Percentiles rank a stretch among this genome's conserved stretches.
Evolutionary conservation across 2,797 vertebrate species (phyloP).

Genomic region (Balearica regulorum): DNA sequence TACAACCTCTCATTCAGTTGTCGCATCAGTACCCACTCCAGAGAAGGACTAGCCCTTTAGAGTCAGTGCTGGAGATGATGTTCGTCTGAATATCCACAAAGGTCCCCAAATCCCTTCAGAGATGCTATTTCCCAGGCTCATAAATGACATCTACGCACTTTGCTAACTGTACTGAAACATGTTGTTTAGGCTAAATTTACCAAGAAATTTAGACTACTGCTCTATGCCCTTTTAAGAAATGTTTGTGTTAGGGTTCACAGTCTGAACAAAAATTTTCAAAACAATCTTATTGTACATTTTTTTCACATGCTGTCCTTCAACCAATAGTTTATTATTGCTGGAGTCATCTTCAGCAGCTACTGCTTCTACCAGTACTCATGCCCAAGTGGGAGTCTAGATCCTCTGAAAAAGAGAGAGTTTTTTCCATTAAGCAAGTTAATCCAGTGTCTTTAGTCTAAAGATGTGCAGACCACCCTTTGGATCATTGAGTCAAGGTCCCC

Average conservation of each 20-base stretch:
- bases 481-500: background rate
- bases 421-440: background rate
- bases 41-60: background rate
- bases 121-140: background rate
- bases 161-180: background rate
- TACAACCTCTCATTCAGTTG: conserved; percentile 11
- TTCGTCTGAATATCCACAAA: background rate
- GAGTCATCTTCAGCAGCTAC: background rate
- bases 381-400: background rate
- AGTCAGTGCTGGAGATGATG: background rate
- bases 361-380: background rate
- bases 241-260: background rate
- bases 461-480: background rate
- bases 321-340: background rate
- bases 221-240: background rate
- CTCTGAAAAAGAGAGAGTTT: background rate
- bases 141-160: background rate
- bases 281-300: background rate
- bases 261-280: background rate
- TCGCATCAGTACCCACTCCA: background rate
- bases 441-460: background rate
- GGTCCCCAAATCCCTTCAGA: background rate
- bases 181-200: conserved; percentile 24
- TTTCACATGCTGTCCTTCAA: background rate
- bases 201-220: background rate